A percentile compares a stretch with the other conserved stretches of the same genome.
These are phyloP conservation scores for Nycticebus coucang DNA, from an alignment of 2,113 vertebrate species.

Conservation along the genomic window DNA sequence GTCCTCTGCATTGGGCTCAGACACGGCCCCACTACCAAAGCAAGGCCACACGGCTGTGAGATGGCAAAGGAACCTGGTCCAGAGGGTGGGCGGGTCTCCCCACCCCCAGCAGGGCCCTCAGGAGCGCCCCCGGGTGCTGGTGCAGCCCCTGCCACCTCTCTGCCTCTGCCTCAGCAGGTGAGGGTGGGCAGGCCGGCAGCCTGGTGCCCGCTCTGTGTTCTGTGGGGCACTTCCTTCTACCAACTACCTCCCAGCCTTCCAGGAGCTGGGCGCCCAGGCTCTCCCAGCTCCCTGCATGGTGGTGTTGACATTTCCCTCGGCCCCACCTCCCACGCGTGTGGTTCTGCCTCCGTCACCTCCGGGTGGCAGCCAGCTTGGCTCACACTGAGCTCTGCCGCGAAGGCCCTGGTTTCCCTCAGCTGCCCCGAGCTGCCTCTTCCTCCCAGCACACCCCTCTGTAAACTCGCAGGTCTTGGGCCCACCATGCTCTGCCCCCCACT, in stretches of 20 bases:
- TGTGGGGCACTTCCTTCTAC: background rate
- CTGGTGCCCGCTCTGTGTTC: background rate
- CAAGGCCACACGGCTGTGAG: background rate
- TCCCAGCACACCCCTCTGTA: background rate
- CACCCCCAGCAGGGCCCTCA: too few relatives aligned
- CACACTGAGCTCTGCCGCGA: rapidly evolving
- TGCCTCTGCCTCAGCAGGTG: background rate
- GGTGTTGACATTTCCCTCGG: too few relatives aligned
- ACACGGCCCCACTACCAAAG: background rate
- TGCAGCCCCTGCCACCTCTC: background rate
- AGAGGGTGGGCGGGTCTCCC: rapidly evolving
- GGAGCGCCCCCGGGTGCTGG: too few relatives aligned
- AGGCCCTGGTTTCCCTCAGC: background rate
- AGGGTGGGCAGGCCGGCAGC: background rate
- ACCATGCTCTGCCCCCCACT: background rate
- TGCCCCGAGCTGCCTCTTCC: background rate
- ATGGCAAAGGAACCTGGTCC: background rate
- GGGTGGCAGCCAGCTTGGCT: background rate
- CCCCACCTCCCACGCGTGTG: rapidly evolving
- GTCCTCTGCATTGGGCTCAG: background rate
- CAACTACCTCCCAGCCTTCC: background rate
- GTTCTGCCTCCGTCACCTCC: background rate
- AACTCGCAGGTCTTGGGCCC: background rate
- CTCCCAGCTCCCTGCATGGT: too few relatives aligned
- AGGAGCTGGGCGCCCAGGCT: too few relatives aligned